Percentiles rank a stretch among this genome's conserved stretches.
Evolutionary conservation across 2,888 invertebrate species (phyloP).

Genomic region (Ectemnius cavifrons): DNA sequence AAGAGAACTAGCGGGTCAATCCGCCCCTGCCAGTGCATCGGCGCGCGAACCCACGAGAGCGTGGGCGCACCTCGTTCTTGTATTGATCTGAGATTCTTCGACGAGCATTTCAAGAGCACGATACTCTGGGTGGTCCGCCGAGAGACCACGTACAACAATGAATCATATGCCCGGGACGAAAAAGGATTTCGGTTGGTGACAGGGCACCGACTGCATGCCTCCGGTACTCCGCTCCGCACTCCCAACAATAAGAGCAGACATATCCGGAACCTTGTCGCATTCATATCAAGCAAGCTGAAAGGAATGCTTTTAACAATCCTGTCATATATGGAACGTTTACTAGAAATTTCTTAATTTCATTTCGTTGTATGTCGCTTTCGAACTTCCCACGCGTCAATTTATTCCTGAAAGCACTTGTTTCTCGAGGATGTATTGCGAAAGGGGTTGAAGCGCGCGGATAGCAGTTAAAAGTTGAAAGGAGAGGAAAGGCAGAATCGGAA

Average conservation of each 20-base stretch:
- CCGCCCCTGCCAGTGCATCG: conserved; percentile 65
- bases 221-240: conserved; percentile 35
- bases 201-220: conserved; percentile 47
- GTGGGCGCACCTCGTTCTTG: conserved; percentile 69
- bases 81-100: conserved; percentile 73
- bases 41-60: conserved; percentile 64
- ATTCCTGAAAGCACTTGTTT: too few relatives aligned
- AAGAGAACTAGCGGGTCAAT: conserved; percentile 46
- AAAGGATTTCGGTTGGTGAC: conserved; percentile 64
- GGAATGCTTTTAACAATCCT: too few relatives aligned
- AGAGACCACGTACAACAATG: conserved; percentile 66
- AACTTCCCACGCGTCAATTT: too few relatives aligned
- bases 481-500: not conserved
- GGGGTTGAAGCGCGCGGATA: too few relatives aligned
- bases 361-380: too few relatives aligned
- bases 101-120: conserved; percentile 68
- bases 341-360: too few relatives aligned
- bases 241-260: conserved; percentile 38
- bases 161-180: conserved; percentile 66
- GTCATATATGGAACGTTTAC: too few relatives aligned
- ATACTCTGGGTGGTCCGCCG: conserved; percentile 73
- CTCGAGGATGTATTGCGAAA: too few relatives aligned
- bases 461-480: not conserved
- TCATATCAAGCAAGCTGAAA: too few relatives aligned
- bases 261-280: conserved; percentile 49